Evolutionary conservation across 2,797 vertebrate genomes (phyloP).

Genomic region (Triplophysa bombifrons): DNA sequence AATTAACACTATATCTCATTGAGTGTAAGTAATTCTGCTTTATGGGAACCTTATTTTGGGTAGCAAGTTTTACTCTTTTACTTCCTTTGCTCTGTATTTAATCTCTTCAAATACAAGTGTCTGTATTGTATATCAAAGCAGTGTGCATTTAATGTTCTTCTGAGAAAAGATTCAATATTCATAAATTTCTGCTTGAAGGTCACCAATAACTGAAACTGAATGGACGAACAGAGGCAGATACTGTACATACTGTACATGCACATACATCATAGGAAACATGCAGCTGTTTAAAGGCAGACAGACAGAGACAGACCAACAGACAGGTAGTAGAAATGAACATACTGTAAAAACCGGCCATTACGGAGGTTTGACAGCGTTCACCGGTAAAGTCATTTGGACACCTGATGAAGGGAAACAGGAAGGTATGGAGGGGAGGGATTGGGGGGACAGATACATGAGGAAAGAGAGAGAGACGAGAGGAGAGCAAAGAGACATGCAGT

Average conservation of each 20-base stretch:
- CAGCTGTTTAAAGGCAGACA: conserved; percentile 57
- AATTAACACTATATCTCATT: neutral
- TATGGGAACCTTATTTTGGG: neutral
- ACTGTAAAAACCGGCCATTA: conserved; percentile 99
- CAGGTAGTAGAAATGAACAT: conserved; percentile 88
- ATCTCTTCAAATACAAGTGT: neutral
- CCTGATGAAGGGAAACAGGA: conserved; percentile 85
- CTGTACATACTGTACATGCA: conserved; percentile 31
- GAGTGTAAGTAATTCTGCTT: neutral
- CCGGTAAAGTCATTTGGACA: conserved; percentile 99
- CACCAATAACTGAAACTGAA: conserved; percentile 38
- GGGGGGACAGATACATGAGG: conserved; percentile 55
- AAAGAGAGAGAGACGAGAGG: conserved; percentile 45
- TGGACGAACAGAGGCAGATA: conserved; percentile 48
- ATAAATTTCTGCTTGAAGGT: neutral
- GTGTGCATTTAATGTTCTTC: neutral
- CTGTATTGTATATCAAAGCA: neutral
- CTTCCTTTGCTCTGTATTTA: neutral
- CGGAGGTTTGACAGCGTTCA: conserved; percentile 99
- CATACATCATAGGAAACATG: conserved; percentile 54
- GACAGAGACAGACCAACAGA: conserved; percentile 38
- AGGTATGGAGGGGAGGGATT: conserved; percentile 76
- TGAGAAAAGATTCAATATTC: neutral
- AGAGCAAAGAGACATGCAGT: conserved; percentile 86
- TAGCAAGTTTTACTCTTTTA: neutral